phyloP scores from a whole-genome alignment of 2,797 vertebrate species.

The Chaetophractus vellerosus region DNA sequence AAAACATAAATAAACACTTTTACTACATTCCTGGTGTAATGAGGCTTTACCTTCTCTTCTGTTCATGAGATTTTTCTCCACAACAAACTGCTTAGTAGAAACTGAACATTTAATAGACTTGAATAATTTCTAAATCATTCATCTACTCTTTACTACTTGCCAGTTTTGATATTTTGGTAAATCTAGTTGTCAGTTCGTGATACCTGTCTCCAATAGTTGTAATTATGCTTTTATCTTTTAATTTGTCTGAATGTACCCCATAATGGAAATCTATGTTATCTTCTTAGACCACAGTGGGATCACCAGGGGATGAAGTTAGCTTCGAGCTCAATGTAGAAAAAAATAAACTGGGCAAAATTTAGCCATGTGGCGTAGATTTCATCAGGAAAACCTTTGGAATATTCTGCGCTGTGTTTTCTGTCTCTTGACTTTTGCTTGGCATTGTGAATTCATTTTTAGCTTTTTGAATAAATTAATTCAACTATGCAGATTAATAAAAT shows the following conservation, averaged over 20 bases:
- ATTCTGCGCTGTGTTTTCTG: neutral
- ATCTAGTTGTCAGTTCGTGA: slow-evolving; percentile 1
- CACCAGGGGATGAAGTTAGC: neutral
- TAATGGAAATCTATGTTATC: neutral
- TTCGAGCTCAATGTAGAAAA: neutral
- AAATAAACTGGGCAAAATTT: neutral
- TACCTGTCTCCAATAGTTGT: neutral
- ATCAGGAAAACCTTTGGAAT: neutral
- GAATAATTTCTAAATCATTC: slow-evolving; percentile 29
- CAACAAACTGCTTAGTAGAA: slow-evolving; percentile 39
- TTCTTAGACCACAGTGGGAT: neutral
- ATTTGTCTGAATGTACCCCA: neutral
- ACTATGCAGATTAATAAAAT: neutral
- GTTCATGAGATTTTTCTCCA: slow-evolving; percentile 21
- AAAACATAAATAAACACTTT: slow-evolving; percentile 11
- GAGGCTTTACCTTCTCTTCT: slow-evolving; percentile 35
- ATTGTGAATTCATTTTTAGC: slow-evolving; percentile 17
- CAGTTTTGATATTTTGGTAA: slow-evolving; percentile 49
- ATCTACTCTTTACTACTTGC: neutral
- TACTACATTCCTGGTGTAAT: slow-evolving; percentile 8
- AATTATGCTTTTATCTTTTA: neutral
- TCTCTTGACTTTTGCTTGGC: neutral
- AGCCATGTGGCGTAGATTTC: neutral
- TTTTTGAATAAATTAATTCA: slow-evolving; percentile 24
- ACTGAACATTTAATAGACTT: slow-evolving; percentile 15